Conservation (phyloP, 2,113 vertebrate genomes). For the Anarhynchus alexandrinus region DNA sequence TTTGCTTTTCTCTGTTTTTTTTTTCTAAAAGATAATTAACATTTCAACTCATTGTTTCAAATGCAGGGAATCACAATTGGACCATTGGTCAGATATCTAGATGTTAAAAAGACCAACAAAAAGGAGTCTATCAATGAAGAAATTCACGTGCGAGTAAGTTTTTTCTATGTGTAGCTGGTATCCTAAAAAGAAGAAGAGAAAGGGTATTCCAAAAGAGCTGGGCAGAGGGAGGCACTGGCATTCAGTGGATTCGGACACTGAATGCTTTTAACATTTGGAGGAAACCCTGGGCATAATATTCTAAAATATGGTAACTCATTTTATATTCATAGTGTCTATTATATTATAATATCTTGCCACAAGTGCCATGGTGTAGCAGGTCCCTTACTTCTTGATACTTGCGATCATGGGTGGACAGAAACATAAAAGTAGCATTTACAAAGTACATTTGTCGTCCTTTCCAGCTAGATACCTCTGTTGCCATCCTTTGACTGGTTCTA, state of each 20-base stretch:
- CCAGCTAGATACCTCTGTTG: not conserved
- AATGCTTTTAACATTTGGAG: not conserved
- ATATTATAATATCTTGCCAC: not conserved
- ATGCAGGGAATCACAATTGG: conserved; percentile 91
- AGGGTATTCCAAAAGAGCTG: not conserved
- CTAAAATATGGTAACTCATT: not conserved
- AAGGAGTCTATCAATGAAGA: conserved; percentile 91
- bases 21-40: not conserved
- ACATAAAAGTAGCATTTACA: not conserved
- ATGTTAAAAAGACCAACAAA: conserved; percentile 91
- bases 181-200: not conserved
- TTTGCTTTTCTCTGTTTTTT: not conserved
- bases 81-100: conserved; percentile 89
- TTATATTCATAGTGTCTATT: not conserved
- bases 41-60: conserved; percentile 6
- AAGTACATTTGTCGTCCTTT: not conserved
- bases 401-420: not conserved
- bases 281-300: not conserved
- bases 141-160: conserved; percentile 87
- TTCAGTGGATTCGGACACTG: not conserved
- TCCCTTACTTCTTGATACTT: not conserved
- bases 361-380: not conserved
- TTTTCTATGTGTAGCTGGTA: not conserved
- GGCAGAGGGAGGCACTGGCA: not conserved
- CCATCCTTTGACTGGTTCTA: not conserved